Conservation (phyloP, 2,888 invertebrate species). For the Ischnura elegans region DNA sequence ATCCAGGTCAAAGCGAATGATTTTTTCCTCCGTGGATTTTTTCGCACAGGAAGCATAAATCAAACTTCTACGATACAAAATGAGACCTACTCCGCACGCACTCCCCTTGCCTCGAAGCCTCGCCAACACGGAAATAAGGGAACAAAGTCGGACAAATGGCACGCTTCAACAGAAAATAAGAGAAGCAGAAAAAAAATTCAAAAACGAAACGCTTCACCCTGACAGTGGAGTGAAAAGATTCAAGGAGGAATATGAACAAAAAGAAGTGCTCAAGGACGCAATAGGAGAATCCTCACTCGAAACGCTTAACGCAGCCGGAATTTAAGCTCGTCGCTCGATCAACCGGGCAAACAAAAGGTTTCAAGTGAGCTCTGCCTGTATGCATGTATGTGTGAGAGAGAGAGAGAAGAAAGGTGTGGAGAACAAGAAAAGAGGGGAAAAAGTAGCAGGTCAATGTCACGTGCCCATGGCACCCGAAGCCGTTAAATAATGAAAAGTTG, state of each 20-base stretch:
- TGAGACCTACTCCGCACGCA: too few species aligned
- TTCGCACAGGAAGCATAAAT: too few species aligned
- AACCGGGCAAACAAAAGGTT: neutral
- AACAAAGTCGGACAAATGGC: too few species aligned
- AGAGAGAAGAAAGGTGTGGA: neutral
- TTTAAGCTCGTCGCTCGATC: slow-evolving; percentile 29
- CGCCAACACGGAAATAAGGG: too few species aligned
- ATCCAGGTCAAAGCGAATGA: too few species aligned
- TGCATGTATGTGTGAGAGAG: too few species aligned
- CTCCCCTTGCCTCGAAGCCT: too few species aligned
- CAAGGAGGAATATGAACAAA: neutral
- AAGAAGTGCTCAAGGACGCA: neutral
- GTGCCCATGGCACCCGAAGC: neutral
- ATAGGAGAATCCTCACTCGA: neutral
- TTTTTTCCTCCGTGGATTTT: too few species aligned
- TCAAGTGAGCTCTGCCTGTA: too few species aligned
- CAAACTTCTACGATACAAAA: too few species aligned
- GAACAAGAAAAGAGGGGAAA: neutral
- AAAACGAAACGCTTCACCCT: neutral
- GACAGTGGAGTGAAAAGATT: neutral
- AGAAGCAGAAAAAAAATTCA: too few species aligned
- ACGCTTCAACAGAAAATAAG: too few species aligned
- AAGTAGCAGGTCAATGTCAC: neutral
- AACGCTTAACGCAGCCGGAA: neutral
- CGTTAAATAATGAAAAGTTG: slow-evolving; percentile 30